Percentiles rank a stretch among this genome's conserved stretches.
Conservation (phyloP, 1,140 invertebrate species). For the Latrodectus geometricus region DNA sequence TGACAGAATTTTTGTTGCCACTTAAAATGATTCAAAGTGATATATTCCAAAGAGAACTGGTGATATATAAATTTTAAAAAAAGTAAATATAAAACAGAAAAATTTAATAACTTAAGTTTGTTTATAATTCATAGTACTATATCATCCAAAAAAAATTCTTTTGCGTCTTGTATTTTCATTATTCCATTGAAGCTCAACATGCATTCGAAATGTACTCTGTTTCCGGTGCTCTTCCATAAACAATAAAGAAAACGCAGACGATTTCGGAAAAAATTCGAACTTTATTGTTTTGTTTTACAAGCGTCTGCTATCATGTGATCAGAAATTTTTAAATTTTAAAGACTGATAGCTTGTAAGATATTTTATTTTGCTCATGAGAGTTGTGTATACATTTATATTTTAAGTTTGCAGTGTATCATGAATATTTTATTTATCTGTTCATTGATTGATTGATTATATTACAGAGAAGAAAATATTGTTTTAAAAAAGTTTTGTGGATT, state of each 20-base stretch:
- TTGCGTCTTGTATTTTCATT: constrained; percentile 37
- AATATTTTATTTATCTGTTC: not conserved
- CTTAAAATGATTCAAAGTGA: constrained; percentile 52
- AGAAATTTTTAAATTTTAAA: constrained; percentile 46
- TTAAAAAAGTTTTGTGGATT: no score
- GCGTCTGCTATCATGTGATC: constrained; percentile 53
- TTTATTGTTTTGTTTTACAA: constrained; percentile 8
- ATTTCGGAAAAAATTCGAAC: constrained; percentile 9
- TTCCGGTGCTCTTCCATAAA: constrained; percentile 58
- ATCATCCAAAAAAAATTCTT: constrained; percentile 29
- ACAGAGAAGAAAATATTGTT: not conserved
- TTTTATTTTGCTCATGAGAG: constrained; percentile 54
- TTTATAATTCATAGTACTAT: constrained; percentile 15
- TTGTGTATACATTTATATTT: not conserved
- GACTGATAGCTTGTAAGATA: constrained; percentile 1
- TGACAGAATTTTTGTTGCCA: constrained; percentile 5
- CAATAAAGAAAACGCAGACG: constrained; percentile 18
- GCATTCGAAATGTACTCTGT: constrained; percentile 49
- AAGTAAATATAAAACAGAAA: constrained; percentile 9
- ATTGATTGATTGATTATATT: not conserved
- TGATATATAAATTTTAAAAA: constrained; percentile 48
- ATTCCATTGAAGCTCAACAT: constrained; percentile 61
- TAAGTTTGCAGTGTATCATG: constrained; percentile 34
- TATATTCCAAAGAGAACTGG: constrained; percentile 54
- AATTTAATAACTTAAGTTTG: constrained; percentile 17